A percentile compares a stretch with the other conserved stretches of the same genome.
Evolutionary conservation across 1,140 invertebrate species (phyloP).

Genomic region (Ectropis grisescens): DNA sequence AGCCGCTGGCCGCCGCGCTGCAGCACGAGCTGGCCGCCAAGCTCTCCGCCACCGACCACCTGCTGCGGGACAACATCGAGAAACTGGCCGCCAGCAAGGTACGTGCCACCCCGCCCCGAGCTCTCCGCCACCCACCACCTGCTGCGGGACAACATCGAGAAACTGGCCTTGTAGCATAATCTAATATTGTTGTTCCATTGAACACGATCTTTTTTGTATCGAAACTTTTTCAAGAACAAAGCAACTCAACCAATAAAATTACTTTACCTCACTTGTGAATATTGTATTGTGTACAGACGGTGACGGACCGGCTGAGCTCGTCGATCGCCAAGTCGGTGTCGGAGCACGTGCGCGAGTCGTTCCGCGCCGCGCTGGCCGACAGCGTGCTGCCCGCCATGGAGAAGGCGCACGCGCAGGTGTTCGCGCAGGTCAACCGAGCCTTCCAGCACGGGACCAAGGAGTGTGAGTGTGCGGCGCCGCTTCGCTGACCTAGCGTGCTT

Average conservation of each 20-base stretch:
- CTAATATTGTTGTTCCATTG: not conserved
- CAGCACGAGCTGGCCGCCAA: slow-evolving; percentile 80
- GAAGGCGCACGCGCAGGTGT: slow-evolving; percentile 86
- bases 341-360: slow-evolving; percentile 77
- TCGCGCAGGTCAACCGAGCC: slow-evolving; percentile 87
- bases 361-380: slow-evolving; percentile 81
- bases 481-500: no score
- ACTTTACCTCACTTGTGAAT: not conserved
- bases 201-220: no score
- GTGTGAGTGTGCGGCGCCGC: slow-evolving; percentile 80
- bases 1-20: slow-evolving; percentile 77
- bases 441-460: slow-evolving; percentile 90
- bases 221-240: no score
- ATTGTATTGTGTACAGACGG: slow-evolving; percentile 65
- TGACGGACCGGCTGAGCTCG: slow-evolving; percentile 80
- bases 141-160: no score
- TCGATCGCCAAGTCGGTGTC: slow-evolving; percentile 77
- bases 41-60: slow-evolving; percentile 77
- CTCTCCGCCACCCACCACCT: not conserved
- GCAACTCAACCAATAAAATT: no score
- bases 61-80: slow-evolving; percentile 83
- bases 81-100: slow-evolving; percentile 79
- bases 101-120: not conserved
- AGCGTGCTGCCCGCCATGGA: slow-evolving; percentile 87
- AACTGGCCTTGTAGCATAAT: no score